phyloP scores from a whole-genome alignment of 1,140 invertebrate species.

The Ericerus pela region DNA sequence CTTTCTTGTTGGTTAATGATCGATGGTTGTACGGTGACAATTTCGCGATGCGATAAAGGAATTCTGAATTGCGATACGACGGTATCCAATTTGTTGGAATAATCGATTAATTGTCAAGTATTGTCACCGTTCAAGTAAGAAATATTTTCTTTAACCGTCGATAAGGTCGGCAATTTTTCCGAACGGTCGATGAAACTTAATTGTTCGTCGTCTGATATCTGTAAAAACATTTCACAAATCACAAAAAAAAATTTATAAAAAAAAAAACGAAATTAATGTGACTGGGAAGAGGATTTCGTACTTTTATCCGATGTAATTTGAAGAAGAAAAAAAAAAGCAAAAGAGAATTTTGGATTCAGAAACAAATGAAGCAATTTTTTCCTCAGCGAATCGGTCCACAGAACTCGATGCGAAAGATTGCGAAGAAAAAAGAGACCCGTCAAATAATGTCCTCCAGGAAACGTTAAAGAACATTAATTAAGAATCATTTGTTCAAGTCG shows the following conservation, averaged over 20 bases:
- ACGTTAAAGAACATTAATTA: too few relatives aligned
- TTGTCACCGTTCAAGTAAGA: background rate
- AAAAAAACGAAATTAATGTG: background rate
- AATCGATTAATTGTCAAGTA: background rate
- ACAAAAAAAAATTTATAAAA: too few relatives aligned
- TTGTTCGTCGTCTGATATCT: background rate
- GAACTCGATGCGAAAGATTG: too few relatives aligned
- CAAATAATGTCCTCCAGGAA: too few relatives aligned
- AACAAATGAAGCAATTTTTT: background rate
- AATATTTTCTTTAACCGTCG: background rate
- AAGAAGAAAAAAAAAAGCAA: background rate
- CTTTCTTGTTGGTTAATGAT: background rate
- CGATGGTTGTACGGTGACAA: background rate
- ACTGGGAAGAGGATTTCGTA: background rate
- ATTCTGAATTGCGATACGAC: background rate
- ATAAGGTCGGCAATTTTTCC: background rate
- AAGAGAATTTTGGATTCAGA: background rate
- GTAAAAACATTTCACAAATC: too few relatives aligned
- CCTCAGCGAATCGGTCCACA: background rate
- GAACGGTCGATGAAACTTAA: background rate
- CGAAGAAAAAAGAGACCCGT: too few relatives aligned
- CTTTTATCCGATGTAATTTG: background rate
- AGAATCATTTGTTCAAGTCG: too few relatives aligned
- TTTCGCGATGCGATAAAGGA: background rate
- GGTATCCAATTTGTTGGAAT: background rate